phyloP scores from a whole-genome alignment of 2,113 vertebrate species.

The Oreochromis niloticus region DNA sequence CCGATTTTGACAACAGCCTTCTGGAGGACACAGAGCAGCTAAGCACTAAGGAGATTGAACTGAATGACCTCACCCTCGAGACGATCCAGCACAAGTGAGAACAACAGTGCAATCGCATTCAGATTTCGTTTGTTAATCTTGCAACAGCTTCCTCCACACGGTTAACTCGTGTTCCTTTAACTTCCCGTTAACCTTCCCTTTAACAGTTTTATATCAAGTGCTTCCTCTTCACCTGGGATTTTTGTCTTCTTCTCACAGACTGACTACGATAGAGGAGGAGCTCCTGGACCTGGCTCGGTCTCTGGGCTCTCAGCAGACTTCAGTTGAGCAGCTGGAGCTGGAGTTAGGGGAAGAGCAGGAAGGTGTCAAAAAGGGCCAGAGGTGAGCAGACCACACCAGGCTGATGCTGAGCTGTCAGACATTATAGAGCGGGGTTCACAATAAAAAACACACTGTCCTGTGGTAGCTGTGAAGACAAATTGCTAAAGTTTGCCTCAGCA shows the following conservation, averaged over 20 bases:
- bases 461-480: not conserved
- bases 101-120: not conserved
- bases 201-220: not conserved
- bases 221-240: not conserved
- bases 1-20: constrained; percentile 82
- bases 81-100: constrained; percentile 86
- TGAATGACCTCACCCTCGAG: constrained; percentile 90
- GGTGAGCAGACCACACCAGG: constrained; percentile 47
- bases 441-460: not conserved
- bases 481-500: not conserved
- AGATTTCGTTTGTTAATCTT: not conserved
- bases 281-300: constrained; percentile 62
- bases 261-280: constrained; percentile 81
- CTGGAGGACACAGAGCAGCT: constrained; percentile 81
- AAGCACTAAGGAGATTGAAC: constrained; percentile 75
- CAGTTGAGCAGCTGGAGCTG: constrained; percentile 72
- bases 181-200: not conserved
- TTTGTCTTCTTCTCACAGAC: constrained; percentile 31
- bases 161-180: not conserved
- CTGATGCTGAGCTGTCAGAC: not conserved
- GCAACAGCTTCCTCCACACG: not conserved
- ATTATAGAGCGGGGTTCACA: not conserved
- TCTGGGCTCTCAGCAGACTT: constrained; percentile 71
- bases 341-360: constrained; percentile 75
- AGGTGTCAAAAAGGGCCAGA: constrained; percentile 60